Evolutionary conservation across 2,797 vertebrate genomes (phyloP).

Genomic region (Pelochelys cantorii): DNA sequence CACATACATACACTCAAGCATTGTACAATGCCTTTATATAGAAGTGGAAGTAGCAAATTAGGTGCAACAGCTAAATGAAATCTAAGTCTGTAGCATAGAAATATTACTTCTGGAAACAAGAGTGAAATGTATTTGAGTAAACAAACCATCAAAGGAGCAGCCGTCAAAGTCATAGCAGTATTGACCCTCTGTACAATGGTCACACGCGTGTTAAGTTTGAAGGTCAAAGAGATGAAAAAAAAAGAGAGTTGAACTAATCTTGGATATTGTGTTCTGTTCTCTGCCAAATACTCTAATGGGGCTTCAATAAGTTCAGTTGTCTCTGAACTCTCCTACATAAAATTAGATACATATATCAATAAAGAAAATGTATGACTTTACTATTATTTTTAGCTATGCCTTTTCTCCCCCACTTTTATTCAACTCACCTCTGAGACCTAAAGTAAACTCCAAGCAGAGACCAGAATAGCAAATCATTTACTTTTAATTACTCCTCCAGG

Average conservation of each 20-base stretch:
- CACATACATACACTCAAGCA: neutral
- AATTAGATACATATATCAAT: constrained; percentile 37
- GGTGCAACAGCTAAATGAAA: neutral
- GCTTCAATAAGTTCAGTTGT: constrained; percentile 56
- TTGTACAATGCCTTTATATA: neutral
- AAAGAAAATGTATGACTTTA: constrained; percentile 61
- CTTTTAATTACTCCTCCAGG: constrained; percentile 78
- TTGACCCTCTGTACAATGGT: constrained; percentile 45
- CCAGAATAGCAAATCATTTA: constrained; percentile 77
- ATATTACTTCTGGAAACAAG: neutral
- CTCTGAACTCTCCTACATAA: constrained; percentile 62
- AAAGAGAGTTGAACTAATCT: neutral
- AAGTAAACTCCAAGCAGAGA: constrained; percentile 62
- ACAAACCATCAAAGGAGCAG: neutral
- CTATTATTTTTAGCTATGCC: constrained; percentile 64
- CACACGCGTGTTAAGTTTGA: constrained; percentile 17
- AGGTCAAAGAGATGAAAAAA: neutral
- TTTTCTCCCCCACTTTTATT: constrained; percentile 62
- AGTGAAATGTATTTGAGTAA: neutral
- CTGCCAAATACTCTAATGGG: constrained; percentile 29
- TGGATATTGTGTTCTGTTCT: constrained; percentile 26
- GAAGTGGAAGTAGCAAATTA: neutral
- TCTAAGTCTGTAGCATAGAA: neutral
- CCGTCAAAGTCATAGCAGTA: neutral
- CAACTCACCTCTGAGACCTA: constrained; percentile 69